Evolutionary conservation across 2,797 vertebrate genomes (phyloP), one percentile per base, ranked within the genome.

Genomic region (Gadopsis marmoratus): DNA sequence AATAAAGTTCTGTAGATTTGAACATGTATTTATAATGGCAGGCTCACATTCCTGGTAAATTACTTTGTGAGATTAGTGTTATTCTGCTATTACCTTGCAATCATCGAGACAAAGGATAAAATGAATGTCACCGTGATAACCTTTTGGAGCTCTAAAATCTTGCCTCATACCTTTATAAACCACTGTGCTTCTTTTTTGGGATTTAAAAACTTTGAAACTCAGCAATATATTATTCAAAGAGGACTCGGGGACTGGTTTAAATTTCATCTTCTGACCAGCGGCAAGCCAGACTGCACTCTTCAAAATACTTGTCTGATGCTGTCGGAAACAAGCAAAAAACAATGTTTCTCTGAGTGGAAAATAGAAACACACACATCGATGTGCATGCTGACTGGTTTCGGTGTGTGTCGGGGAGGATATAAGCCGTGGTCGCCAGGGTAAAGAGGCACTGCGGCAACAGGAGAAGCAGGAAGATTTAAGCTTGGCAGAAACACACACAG

Each of bases 401-500:
- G 70, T 67, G 67, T 66, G 43, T 37, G 45, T 51, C 6, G 33
- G 35, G 78, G 47, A 21, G 71, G 39, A 14, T 37, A 71, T 87
- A 86, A 92, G 86, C 91, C 60, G 1, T 33, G 67, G 83, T 86
- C 89, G 82, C 78, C 60, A 33, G 90, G 84, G 87, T 62, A 35
- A 74, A 45, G 71, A 80, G 50, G 70, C 84, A 78, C 77, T 2
- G 56, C 50, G 90, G 85, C 89, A 87, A 90, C 90, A 90, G 88
- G 88, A 90, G 77, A 65, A 74, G 59, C 83, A 77, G 71, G 81
- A 90, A 90, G 87, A 88, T 83, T 91, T 88, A 87, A 77, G 86
- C 83, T 56, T 89, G 89, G 86, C 88, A 83, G 39, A 62, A 35
- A 78, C 84, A 86, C 82, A 87, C 82, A 87, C 71, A 82, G 64